Evolutionary conservation across 1,140 invertebrate species (phyloP).

Genomic region (Cepaea nemoralis): DNA sequence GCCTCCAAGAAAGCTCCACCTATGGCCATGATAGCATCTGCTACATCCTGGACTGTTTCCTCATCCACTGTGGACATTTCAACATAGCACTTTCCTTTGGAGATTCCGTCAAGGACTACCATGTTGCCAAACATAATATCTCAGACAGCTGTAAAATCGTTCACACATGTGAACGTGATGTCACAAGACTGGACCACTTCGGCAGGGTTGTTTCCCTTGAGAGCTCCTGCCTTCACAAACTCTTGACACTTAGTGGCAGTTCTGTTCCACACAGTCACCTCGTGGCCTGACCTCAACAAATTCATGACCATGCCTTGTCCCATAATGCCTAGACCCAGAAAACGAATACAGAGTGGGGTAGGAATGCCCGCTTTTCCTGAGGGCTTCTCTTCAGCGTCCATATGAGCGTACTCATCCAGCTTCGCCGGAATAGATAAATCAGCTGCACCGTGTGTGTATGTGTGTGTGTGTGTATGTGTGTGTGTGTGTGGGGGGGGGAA

Average conservation of each 20-base stretch:
- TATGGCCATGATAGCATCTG: slow-evolving; percentile 86
- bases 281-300: slow-evolving; percentile 92
- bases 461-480: too few species aligned
- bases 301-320: slow-evolving; percentile 93
- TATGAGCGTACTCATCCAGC: slow-evolving; percentile 32
- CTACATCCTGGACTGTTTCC: slow-evolving; percentile 92
- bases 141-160: slow-evolving; percentile 92
- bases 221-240: slow-evolving; percentile 83
- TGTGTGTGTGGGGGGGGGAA: too few species aligned
- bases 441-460: not conserved
- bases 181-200: slow-evolving; percentile 92
- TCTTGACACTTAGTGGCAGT: slow-evolving; percentile 87
- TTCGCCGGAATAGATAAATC: not conserved
- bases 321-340: slow-evolving; percentile 95
- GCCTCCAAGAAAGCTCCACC: slow-evolving; percentile 95
- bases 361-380: slow-evolving; percentile 78
- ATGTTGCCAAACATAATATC: slow-evolving; percentile 97
- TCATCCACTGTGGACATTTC: slow-evolving; percentile 97
- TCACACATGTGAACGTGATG: slow-evolving; percentile 94
- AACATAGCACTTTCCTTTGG: slow-evolving; percentile 85
- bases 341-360: slow-evolving; percentile 90
- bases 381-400: slow-evolving; percentile 32
- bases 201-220: slow-evolving; percentile 85
- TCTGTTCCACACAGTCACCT: slow-evolving; percentile 94
- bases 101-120: slow-evolving; percentile 88